Conservation (phyloP, 2,113 vertebrate species). For the Erythrocebus patas region DNA sequence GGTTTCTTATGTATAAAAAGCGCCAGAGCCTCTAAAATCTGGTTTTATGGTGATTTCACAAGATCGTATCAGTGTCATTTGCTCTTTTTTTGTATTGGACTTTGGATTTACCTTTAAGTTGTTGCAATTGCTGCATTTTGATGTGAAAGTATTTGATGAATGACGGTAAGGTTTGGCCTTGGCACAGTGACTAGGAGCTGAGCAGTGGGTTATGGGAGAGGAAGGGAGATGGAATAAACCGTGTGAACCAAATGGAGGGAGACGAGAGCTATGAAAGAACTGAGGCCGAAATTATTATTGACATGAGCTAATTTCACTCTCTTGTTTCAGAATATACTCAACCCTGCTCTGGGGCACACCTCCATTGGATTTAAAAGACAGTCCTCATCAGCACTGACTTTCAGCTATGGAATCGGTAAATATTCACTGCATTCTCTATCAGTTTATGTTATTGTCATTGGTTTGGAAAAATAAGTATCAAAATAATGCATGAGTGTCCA, state of each 20-base stretch:
- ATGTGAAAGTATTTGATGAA: not conserved
- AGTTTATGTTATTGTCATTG: not conserved
- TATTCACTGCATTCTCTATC: conserved; percentile 61
- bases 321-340: conserved; percentile 86
- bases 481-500: not conserved
- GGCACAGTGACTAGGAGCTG: not conserved
- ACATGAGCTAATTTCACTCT: conserved; percentile 35
- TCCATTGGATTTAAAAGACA: conserved; percentile 89
- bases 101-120: not conserved
- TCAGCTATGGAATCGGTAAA: conserved; percentile 98
- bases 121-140: not conserved
- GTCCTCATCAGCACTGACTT: conserved; percentile 86
- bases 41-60: not conserved
- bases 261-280: not conserved
- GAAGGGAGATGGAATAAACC: too few relatives aligned
- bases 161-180: not conserved
- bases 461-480: not conserved
- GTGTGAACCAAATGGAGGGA: not conserved
- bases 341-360: conserved; percentile 77
- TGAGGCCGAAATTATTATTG: not conserved
- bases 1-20: not conserved
- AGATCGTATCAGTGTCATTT: not conserved
- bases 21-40: not conserved
- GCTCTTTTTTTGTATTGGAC: not conserved
- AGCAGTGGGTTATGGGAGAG: not conserved